Percentiles rank a stretch among this genome's conserved stretches.
Evolutionary conservation across 2,113 vertebrate genomes (phyloP).

Genomic region (Sceloporus tristichus): DNA sequence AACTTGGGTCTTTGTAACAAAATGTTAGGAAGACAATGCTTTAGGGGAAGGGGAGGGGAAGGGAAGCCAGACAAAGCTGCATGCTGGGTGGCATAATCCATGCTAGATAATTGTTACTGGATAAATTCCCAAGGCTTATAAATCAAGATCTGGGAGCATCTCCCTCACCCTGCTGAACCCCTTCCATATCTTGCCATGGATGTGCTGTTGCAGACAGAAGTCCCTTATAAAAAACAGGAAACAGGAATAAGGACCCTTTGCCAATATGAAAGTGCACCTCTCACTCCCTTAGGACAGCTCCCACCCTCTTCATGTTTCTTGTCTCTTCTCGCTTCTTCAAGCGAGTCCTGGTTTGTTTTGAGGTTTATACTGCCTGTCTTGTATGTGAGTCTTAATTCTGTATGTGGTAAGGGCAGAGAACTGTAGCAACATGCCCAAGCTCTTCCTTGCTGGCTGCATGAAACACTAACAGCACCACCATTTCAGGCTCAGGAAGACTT

Average conservation of each 20-base stretch:
- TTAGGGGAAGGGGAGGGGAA: background rate
- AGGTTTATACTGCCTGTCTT: constrained; percentile 65
- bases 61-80: constrained; percentile 1
- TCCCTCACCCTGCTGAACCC: constrained; percentile 12
- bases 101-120: constrained; percentile 54
- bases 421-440: constrained; percentile 72
- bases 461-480: background rate
- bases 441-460: constrained; percentile 5
- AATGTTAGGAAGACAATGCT: constrained; percentile 33
- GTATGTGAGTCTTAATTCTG: constrained; percentile 56
- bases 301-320: constrained; percentile 37
- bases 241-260: background rate
- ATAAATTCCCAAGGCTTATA: constrained; percentile 45
- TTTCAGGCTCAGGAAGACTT: background rate
- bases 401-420: constrained; percentile 61
- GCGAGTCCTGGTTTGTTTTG: constrained; percentile 71
- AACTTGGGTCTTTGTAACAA: constrained; percentile 12
- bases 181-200: background rate
- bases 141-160: constrained; percentile 16
- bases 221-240: background rate
- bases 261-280: background rate
- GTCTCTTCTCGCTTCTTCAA: constrained; percentile 44
- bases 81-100: constrained; percentile 54
- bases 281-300: accelerated
- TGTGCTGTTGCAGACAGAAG: accelerated